Evolutionary conservation across 1,140 invertebrate genomes (phyloP), one percentile per base, ranked within the genome.

Genomic region (Drosophila jambulina): DNA sequence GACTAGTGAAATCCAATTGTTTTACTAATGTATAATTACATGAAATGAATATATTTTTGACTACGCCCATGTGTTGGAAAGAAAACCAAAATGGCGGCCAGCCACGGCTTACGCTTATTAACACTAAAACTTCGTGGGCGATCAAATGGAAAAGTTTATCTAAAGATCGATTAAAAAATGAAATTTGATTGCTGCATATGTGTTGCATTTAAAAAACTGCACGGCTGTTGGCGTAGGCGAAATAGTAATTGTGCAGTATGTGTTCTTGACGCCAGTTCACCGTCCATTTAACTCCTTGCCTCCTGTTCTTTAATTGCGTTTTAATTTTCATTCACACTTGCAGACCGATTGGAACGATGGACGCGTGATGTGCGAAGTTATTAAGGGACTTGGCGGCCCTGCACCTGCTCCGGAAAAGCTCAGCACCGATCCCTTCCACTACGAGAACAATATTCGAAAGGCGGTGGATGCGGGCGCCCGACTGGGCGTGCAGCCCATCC

Each of bases 271-370:
- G 13, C 4, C 15, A 23, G 17, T 36, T 54, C 3, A 17, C 4
- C 19, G 32, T 23, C 32, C 8, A 23, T 23, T 54, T 54, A 54
- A 54, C 34, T 38, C 17, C 12, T 32, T 40, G 8, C 21, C 23
- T 19, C 10, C 61, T 19, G 17, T 15, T 27, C 58, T 27, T 42
- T 21, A 54, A 80, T 70, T 59, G 63, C 32, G n/a, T n/a, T 34
- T 58, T 54, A 53, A 67, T 72, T 49, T 60, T 12, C n/a, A 57
- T 25, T 48, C 4, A 57, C 59, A 60, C 81, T 51, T 91, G 54
- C 86, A 99, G 98, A 98, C 95, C 76, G 98, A 99, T 88, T 99
- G 98, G 98, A 98, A 99, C 91, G 98, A 99, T 93, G 98, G 98
- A 6, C 95, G 95, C 88, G 96, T 96, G 0, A 94, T 98, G 15